Percentiles rank a stretch among this genome's conserved stretches.
Conservation (phyloP, 1,140 invertebrate genomes). For the Trachymyrmex septentrionalis region DNA sequence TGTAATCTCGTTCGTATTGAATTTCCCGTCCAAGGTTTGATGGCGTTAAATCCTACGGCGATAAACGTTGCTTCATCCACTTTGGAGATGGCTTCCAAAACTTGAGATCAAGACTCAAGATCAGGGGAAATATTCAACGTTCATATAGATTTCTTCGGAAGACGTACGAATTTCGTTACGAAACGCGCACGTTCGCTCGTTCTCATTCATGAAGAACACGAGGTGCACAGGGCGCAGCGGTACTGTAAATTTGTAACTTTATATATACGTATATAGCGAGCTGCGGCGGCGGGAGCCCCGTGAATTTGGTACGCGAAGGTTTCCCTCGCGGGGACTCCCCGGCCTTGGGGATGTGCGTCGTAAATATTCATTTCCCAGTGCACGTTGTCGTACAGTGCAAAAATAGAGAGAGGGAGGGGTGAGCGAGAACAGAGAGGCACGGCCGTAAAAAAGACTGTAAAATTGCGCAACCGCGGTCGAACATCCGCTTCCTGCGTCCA, state of each 20-base stretch:
- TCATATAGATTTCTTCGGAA: constrained; percentile 9
- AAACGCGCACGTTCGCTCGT: constrained; percentile 13
- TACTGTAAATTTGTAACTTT: constrained; percentile 73
- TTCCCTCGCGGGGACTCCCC: constrained; percentile 9
- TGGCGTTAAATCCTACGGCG: constrained; percentile 4
- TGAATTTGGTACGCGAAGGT: constrained; percentile 63
- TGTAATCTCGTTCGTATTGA: constrained; percentile 42
- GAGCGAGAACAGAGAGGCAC: neutral
- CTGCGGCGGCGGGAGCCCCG: constrained; percentile 33
- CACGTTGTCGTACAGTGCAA: constrained; percentile 39
- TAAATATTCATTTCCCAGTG: constrained; percentile 69
- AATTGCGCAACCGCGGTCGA: constrained; percentile 39
- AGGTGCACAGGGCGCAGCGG: constrained; percentile 7
- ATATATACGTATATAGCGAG: constrained; percentile 30
- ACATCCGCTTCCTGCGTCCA: neutral
- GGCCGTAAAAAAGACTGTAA: constrained; percentile 66
- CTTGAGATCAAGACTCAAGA: neutral
- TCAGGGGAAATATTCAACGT: neutral
- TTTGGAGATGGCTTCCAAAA: neutral
- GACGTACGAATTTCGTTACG: constrained; percentile 8
- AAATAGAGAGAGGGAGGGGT: neutral
- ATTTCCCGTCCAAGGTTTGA: constrained; percentile 32
- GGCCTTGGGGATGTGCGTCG: constrained; percentile 30
- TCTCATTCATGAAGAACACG: constrained; percentile 27
- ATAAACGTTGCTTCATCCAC: constrained; percentile 42